These are phyloP conservation scores for Gobio gobio DNA, from an alignment of 2,113 vertebrate genomes.

Conservation along the genomic window DNA sequence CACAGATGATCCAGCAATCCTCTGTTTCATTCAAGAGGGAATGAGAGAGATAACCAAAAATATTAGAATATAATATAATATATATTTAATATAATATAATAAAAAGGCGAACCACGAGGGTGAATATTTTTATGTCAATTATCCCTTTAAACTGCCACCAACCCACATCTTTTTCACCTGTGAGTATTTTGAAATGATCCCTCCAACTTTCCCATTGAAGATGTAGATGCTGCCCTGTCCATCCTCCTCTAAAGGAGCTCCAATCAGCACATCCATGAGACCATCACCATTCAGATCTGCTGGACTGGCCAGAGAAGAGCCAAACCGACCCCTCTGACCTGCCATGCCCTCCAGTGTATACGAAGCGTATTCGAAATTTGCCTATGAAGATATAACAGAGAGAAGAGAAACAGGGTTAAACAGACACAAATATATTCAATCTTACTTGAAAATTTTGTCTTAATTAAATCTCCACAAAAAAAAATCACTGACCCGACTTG, in stretches of 20 bases:
- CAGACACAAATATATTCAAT: not conserved
- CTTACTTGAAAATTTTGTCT: too few relatives aligned
- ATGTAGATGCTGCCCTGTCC: slow-evolving; percentile 76
- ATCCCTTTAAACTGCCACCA: too few relatives aligned
- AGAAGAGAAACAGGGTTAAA: not conserved
- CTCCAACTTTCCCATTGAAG: slow-evolving; percentile 62
- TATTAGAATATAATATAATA: too few relatives aligned
- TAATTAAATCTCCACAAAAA: not conserved
- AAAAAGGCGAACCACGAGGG: too few relatives aligned
- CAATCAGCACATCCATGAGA: slow-evolving; percentile 70
- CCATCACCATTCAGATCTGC: slow-evolving; percentile 71
- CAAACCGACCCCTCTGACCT: slow-evolving; percentile 68
- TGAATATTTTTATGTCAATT: too few relatives aligned
- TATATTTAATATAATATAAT: too few relatives aligned
- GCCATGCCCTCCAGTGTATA: slow-evolving; percentile 59
- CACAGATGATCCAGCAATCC: slow-evolving; percentile 69
- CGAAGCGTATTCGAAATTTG: rapidly evolving
- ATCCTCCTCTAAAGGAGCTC: slow-evolving; percentile 75
- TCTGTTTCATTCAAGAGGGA: slow-evolving; percentile 57
- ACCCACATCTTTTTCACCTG: slow-evolving; percentile 64
- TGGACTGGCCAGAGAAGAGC: slow-evolving; percentile 70
- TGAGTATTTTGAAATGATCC: slow-evolving; percentile 53
- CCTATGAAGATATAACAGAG: not conserved
- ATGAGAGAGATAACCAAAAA: too few relatives aligned
- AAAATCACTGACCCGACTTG: slow-evolving; percentile 54